phyloP scores from a whole-genome alignment of 2,888 invertebrate genomes.

The Volucella inflata region DNA sequence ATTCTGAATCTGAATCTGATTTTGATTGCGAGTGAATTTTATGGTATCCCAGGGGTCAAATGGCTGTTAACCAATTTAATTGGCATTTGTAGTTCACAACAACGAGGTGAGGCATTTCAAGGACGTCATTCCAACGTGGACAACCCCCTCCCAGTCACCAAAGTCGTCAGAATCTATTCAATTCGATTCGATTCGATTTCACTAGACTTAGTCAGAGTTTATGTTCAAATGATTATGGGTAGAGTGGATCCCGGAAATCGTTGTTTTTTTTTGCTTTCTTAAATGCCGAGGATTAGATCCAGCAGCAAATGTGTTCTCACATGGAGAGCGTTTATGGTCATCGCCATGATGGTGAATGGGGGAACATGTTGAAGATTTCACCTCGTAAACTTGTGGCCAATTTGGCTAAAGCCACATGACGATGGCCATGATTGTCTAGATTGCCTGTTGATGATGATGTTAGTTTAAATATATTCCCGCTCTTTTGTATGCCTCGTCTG shows the following conservation, averaged over 20 bases:
- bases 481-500: neutral
- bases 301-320: slow-evolving; percentile 2
- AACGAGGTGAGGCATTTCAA: slow-evolving; percentile 65
- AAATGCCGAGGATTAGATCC: slow-evolving; percentile 51
- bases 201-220: neutral
- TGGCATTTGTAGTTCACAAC: slow-evolving; percentile 71
- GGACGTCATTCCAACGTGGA: slow-evolving; percentile 13
- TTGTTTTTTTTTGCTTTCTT: slow-evolving; percentile 39
- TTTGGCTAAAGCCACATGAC: slow-evolving; percentile 43
- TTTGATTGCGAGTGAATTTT: slow-evolving; percentile 16
- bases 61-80: slow-evolving; percentile 74
- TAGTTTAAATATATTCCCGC: slow-evolving; percentile 50
- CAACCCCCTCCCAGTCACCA: neutral
- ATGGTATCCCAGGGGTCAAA: slow-evolving; percentile 68
- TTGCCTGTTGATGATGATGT: slow-evolving; percentile 67
- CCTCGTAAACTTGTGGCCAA: slow-evolving; percentile 67
- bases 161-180: too few relatives aligned
- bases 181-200: too few relatives aligned
- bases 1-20: slow-evolving; percentile 42
- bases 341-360: slow-evolving; percentile 41
- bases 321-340: slow-evolving; percentile 32
- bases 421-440: neutral
- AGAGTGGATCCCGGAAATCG: slow-evolving; percentile 62
- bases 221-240: slow-evolving; percentile 62
- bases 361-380: slow-evolving; percentile 59